Evolutionary conservation across 1,140 invertebrate genomes (phyloP).

Genomic region (Drosophila littoralis): DNA sequence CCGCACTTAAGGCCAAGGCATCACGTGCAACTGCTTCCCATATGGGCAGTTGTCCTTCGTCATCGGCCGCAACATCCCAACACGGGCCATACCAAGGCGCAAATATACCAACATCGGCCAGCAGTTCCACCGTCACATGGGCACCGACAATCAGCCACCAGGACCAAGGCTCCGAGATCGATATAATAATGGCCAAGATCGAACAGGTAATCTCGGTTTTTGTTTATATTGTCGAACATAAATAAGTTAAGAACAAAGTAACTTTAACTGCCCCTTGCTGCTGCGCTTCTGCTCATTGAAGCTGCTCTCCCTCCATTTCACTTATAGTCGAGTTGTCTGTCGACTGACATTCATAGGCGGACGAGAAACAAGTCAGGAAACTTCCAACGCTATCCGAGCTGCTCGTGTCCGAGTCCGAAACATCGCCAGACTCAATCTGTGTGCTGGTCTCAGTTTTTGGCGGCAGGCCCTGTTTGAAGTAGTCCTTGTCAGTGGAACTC

Average conservation of each 20-base stretch:
- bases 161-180: conserved; percentile 92
- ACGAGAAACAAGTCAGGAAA: conserved; percentile 49
- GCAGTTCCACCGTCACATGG: conserved; percentile 81
- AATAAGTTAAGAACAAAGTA: too few relatives aligned
- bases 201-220: conserved; percentile 87
- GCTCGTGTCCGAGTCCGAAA: neutral
- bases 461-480: conserved; percentile 31
- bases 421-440: conserved; percentile 30
- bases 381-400: conserved; percentile 45
- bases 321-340: conserved; percentile 8
- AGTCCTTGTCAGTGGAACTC: neutral
- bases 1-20: conserved; percentile 85
- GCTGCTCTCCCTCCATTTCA: conserved; percentile 17
- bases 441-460: conserved; percentile 39
- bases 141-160: conserved; percentile 87
- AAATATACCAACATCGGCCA: conserved; percentile 81
- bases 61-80: conserved; percentile 8
- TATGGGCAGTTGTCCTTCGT: conserved; percentile 56
- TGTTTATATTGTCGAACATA: too few relatives aligned
- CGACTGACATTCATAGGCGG: conserved; percentile 3
- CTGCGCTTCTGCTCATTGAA: conserved; percentile 24
- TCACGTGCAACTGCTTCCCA: conserved; percentile 45
- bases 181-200: conserved; percentile 97
- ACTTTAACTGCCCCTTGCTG: too few relatives aligned
- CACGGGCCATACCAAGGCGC: conserved; percentile 17